A percentile compares a stretch with the other conserved stretches of the same genome.
Conservation (phyloP, 2,888 invertebrate genomes). For the Dicyrtoma fusca region DNA sequence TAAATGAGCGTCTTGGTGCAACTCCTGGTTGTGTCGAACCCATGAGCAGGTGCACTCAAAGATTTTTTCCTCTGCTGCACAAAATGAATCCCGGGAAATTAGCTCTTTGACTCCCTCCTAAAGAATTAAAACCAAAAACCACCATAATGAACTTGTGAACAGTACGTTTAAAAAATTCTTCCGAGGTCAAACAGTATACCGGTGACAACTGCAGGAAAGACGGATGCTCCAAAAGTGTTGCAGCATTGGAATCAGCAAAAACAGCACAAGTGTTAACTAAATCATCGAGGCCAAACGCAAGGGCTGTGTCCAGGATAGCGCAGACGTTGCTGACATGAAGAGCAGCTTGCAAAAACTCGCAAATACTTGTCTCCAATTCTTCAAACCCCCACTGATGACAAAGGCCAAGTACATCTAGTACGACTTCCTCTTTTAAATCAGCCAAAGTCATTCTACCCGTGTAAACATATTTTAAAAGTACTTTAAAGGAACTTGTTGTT, state of each 20-base stretch:
- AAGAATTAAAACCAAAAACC: constrained; percentile 51
- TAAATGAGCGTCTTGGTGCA: constrained; percentile 59
- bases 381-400: constrained; percentile 95
- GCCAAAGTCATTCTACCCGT: constrained; percentile 73
- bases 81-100: constrained; percentile 90
- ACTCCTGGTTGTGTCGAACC: constrained; percentile 77
- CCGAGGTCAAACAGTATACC: constrained; percentile 63
- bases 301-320: constrained; percentile 90
- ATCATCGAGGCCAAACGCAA: constrained; percentile 68
- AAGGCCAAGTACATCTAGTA: constrained; percentile 68
- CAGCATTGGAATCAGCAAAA: constrained; percentile 88
- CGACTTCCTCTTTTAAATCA: constrained; percentile 65
- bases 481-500: constrained; percentile 80
- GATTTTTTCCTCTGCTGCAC: constrained; percentile 92
- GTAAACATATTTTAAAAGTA: constrained; percentile 92
- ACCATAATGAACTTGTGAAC: too few relatives aligned
- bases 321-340: constrained; percentile 88
- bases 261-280: constrained; percentile 78
- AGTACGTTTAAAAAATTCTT: too few relatives aligned
- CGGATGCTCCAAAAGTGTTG: constrained; percentile 80
- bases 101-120: constrained; percentile 80
- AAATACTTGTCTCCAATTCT: constrained; percentile 87
- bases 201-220: constrained; percentile 82
- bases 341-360: constrained; percentile 87
- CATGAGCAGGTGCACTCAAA: constrained; percentile 78